Percentiles rank a stretch among this genome's conserved stretches.
Conservation (phyloP, 2,888 invertebrate genomes). For the Rhingia rostrata region DNA sequence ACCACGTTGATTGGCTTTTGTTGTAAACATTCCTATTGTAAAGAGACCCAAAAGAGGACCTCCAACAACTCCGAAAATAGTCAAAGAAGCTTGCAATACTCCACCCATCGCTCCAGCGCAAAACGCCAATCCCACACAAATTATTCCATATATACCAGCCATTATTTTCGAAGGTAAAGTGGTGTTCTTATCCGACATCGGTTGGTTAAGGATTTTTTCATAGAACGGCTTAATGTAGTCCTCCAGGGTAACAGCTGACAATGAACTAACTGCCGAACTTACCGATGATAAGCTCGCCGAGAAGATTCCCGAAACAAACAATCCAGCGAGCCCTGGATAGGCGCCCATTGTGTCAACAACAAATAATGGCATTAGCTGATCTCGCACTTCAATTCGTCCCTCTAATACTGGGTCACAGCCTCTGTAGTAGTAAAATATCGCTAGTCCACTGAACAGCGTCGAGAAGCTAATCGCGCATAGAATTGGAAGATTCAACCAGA, state of each 20-base stretch:
- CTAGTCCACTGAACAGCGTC: conserved; percentile 90
- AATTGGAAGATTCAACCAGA: conserved; percentile 93
- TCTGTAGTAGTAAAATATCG: conserved; percentile 92
- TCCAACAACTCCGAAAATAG: conserved; percentile 93
- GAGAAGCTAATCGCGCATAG: conserved; percentile 88
- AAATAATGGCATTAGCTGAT: conserved; percentile 92
- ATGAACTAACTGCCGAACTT: conserved; percentile 94
- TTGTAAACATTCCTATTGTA: conserved; percentile 92
- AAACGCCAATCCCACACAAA: conserved; percentile 92
- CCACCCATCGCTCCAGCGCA: conserved; percentile 92
- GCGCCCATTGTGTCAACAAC: conserved; percentile 90
- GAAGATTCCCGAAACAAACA: conserved; percentile 96
- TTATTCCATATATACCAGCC: conserved; percentile 89
- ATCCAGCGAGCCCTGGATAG: conserved; percentile 92
- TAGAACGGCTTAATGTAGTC: conserved; percentile 89
- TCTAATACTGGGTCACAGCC: conserved; percentile 90
- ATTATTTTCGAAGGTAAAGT: conserved; percentile 87
- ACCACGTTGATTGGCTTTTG: conserved; percentile 89
- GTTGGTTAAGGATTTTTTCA: conserved; percentile 81
- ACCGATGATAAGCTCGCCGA: conserved; percentile 96
- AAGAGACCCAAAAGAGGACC: conserved; percentile 93
- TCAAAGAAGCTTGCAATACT: conserved; percentile 91
- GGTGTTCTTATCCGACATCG: conserved; percentile 83
- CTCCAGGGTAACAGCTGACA: conserved; percentile 94
- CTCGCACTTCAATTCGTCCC: conserved; percentile 86